Conservation (phyloP, 1,140 invertebrate species). For the Protaetia brevitarsis region DNA sequence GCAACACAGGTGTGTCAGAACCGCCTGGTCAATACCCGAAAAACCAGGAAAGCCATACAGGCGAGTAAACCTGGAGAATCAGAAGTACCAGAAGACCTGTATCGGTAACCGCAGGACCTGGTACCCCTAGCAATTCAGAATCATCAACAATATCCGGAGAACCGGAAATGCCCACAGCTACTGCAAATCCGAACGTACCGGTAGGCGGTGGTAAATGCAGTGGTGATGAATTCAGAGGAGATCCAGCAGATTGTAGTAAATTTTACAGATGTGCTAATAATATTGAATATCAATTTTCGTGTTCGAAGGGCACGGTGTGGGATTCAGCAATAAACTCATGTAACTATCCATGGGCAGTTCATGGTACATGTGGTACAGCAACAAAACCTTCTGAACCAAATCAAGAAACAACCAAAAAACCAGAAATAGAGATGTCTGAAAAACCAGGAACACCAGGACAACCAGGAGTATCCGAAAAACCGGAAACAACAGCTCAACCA, state of each 20-base stretch:
- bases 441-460: constrained; percentile 29
- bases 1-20: constrained; percentile 33
- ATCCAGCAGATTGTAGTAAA: constrained; percentile 5
- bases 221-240: neutral
- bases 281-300: constrained; percentile 59
- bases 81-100: neutral
- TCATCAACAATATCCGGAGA: neutral
- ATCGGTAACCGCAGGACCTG: neutral
- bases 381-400: neutral
- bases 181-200: neutral
- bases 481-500: no score
- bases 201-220: no score
- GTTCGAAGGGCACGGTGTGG: constrained; percentile 63
- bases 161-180: neutral
- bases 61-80: constrained; percentile 14
- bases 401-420: neutral
- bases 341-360: constrained; percentile 57
- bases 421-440: constrained; percentile 39
- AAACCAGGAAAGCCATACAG: constrained; percentile 1
- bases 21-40: constrained; percentile 18
- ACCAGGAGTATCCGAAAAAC: constrained; percentile 30
- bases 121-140: neutral
- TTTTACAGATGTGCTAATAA: constrained; percentile 16
- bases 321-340: constrained; percentile 56
- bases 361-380: constrained; percentile 16